Conservation (phyloP, 30 jellyfish, hydroid and myxozoan species). For the Chrysaora quinquecirrha region DNA sequence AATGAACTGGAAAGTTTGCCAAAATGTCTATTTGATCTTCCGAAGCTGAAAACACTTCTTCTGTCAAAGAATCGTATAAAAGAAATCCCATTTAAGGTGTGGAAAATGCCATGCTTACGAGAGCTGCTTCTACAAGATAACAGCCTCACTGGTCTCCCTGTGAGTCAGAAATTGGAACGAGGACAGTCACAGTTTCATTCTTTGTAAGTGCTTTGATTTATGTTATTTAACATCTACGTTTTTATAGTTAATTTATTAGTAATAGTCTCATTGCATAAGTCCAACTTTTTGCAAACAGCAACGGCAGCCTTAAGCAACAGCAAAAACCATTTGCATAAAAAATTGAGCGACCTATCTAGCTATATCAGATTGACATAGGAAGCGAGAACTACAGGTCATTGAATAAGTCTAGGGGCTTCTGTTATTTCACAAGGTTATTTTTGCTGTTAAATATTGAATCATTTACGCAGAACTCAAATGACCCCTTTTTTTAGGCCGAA, state of each 20-base stretch:
- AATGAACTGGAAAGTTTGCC: constrained; percentile 65
- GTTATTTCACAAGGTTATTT: no score
- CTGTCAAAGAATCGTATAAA: constrained; percentile 47
- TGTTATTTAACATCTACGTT: no score
- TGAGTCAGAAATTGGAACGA: constrained; percentile 5
- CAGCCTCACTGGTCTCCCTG: constrained; percentile 61
- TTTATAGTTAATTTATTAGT: not conserved
- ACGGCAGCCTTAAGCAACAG: no score
- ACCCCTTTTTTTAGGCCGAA: constrained; percentile 17
- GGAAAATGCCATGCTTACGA: constrained; percentile 84
- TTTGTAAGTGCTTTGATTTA: not conserved
- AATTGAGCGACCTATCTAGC: no score
- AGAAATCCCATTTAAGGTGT: constrained; percentile 73
- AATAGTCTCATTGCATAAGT: no score
- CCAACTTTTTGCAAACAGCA: no score
- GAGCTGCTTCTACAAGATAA: constrained; percentile 60
- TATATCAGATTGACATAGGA: no score
- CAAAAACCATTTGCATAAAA: no score
- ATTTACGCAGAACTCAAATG: no score
- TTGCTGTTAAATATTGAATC: no score
- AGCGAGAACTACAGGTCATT: no score
- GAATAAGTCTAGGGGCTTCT: no score
- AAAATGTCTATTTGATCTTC: constrained; percentile 72
- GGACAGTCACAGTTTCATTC: constrained; percentile 5
- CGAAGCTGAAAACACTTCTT: constrained; percentile 36